phyloP scores from a whole-genome alignment of 2,797 vertebrate genomes.

The Ceryle rudis region DNA sequence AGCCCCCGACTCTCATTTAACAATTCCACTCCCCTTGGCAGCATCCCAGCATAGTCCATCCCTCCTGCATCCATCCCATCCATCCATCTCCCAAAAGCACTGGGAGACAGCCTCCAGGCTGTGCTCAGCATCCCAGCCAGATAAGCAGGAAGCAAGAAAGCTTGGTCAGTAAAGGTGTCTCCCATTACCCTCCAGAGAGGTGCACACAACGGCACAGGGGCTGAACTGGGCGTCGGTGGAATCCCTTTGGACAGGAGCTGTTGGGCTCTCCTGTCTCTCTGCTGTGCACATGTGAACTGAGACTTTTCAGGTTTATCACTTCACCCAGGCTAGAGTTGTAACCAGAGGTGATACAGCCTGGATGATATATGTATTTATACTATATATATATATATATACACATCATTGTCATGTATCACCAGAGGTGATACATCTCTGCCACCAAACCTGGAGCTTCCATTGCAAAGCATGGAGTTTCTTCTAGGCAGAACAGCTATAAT shows the following conservation, averaged over 20 bases:
- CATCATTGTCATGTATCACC: too few species aligned
- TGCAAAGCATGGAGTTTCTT: neutral
- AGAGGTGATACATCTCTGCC: neutral
- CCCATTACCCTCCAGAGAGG: rapidly evolving
- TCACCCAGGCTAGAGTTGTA: neutral
- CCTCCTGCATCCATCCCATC: neutral
- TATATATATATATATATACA: too few species aligned
- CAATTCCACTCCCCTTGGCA: rapidly evolving
- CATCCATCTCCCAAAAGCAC: too few species aligned
- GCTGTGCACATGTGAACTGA: neutral
- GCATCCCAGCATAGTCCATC: neutral
- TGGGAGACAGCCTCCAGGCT: neutral
- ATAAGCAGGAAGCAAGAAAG: neutral
- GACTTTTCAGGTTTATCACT: neutral
- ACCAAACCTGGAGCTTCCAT: neutral
- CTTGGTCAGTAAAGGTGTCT: neutral
- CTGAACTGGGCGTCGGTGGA: neutral
- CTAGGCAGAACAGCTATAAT: neutral
- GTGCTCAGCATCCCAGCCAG: neutral
- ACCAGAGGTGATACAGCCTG: neutral
- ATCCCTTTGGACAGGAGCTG: neutral
- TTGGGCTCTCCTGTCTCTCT: neutral
- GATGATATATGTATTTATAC: too few species aligned
- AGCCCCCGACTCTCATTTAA: neutral
- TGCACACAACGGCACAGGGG: neutral